Base-by-base conservation (phyloP, 2,113 vertebrate species). In the Poeciliopsis retropinna region DNA sequence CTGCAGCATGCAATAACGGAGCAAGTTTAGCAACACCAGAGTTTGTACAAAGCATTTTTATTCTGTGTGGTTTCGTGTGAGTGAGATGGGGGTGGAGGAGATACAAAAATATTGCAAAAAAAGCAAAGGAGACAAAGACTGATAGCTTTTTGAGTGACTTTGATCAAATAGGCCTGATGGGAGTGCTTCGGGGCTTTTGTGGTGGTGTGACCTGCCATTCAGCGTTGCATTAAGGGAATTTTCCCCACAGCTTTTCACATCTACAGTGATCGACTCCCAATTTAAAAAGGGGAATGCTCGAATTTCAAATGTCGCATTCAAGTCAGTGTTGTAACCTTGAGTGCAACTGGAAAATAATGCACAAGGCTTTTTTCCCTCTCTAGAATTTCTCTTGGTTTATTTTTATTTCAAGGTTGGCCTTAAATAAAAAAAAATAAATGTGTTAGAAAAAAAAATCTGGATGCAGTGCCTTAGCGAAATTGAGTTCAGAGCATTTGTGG, bases 401-500 rank as follows among this genome's bases (percentile, higher is more conserved):
- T 91, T 90, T 82, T 72, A 8, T 83, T 91, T 77, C 85, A 88
- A 91, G 87, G 77, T 80, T 91, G 82, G 62, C 70, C 70, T 84
- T 83, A 87, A 72, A 83, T 25, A 61, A 63, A 60, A 71, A 64
- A n/a, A 69, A 11, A 86, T 62, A 76, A 57, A 57, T n/a, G 51
- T 57, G 70, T 72, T 72, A 79, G 80, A 81, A 78, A 79, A 70
- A 74, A 78, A 82, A 87, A 80, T 80, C 77, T 85, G 80, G 81
- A 67, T 86, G 81, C 73, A 80, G 81, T 72, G 70, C 82, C 75
- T 79, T 81, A 75, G 78, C 82, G 79, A 86, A 79, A 89, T 85
- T 86, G 86, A 91, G 85, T 90, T 93, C 88, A 90, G 82, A 87
- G 85, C 85, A 85, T 87, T 90, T 86, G 76, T 82, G 84, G 76